Evolutionary conservation across 1,140 invertebrate genomes (phyloP).

Genomic region (Eumeta japonica): DNA sequence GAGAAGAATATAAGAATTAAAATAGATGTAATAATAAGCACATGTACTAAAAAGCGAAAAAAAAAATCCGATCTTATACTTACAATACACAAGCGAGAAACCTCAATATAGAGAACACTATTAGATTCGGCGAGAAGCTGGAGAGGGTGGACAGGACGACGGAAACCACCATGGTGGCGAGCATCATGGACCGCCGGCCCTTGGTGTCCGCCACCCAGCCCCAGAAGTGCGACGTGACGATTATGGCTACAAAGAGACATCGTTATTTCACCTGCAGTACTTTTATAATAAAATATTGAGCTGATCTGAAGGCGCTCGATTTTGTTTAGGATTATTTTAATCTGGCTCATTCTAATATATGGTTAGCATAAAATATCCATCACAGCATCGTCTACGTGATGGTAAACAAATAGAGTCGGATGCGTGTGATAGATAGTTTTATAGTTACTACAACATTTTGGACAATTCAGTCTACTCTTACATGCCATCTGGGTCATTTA

Average conservation of each 20-base stretch:
- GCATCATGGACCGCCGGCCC: constrained; percentile 68
- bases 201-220: constrained; percentile 76
- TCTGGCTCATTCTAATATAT: background rate
- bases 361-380: too few species aligned
- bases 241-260: constrained; percentile 39
- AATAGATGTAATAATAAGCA: too few species aligned
- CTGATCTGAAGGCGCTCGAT: background rate
- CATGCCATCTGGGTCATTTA: too few species aligned
- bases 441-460: too few species aligned
- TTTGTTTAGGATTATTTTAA: background rate
- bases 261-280: background rate
- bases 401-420: too few species aligned
- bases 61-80: too few species aligned
- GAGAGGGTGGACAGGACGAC: constrained; percentile 65
- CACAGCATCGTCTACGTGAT: too few species aligned
- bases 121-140: constrained; percentile 68
- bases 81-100: constrained; percentile 76
- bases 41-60: too few species aligned
- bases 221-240: constrained; percentile 67
- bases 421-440: too few species aligned
- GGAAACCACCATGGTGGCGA: constrained; percentile 67
- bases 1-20: too few species aligned
- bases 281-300: background rate
- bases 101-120: constrained; percentile 66
- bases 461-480: too few species aligned